Conservation (phyloP, 2,113 vertebrate genomes). For the Actenoides lindsayi region DNA sequence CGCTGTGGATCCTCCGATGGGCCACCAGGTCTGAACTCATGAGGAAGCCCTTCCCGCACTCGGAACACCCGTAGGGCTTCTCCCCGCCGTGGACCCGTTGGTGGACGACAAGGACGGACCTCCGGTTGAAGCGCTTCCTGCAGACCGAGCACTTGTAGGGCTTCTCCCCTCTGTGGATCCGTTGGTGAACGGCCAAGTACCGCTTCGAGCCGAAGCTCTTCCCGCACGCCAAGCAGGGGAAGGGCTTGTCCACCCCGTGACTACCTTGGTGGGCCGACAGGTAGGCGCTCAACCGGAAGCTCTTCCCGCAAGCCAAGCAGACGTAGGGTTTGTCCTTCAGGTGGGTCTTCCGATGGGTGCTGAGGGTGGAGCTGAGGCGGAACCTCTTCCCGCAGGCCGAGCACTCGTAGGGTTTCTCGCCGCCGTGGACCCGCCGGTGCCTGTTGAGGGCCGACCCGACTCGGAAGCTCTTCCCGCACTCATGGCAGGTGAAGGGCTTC, state of each 20-base stretch:
- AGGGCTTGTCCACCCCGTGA: constrained; percentile 25
- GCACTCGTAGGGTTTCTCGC: constrained; percentile 57
- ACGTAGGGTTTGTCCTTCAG: constrained; percentile 37
- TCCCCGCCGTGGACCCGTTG: constrained; percentile 67
- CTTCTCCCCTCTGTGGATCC: neutral
- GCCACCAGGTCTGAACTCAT: constrained; percentile 23
- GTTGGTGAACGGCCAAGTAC: neutral
- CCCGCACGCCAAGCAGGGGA: neutral
- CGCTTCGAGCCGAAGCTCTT: neutral
- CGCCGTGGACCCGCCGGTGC: neutral
- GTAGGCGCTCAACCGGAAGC: constrained; percentile 40
- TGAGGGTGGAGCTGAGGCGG: constrained; percentile 1
- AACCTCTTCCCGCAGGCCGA: constrained; percentile 74
- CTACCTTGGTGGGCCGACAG: constrained; percentile 26
- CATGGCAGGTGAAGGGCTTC: constrained; percentile 2
- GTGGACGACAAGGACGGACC: constrained; percentile 53
- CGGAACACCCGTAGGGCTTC: constrained; percentile 60
- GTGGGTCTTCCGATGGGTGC: constrained; percentile 18
- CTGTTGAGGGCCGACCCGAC: neutral
- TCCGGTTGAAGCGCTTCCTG: constrained; percentile 63
- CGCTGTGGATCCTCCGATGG: neutral
- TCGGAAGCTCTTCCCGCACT: constrained; percentile 62
- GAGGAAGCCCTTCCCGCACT: constrained; percentile 64
- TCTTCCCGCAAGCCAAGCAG: constrained; percentile 2
- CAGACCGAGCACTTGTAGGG: constrained; percentile 25